phyloP scores from a whole-genome alignment of 2,888 invertebrate genomes.

The Villa cingulata region DNA sequence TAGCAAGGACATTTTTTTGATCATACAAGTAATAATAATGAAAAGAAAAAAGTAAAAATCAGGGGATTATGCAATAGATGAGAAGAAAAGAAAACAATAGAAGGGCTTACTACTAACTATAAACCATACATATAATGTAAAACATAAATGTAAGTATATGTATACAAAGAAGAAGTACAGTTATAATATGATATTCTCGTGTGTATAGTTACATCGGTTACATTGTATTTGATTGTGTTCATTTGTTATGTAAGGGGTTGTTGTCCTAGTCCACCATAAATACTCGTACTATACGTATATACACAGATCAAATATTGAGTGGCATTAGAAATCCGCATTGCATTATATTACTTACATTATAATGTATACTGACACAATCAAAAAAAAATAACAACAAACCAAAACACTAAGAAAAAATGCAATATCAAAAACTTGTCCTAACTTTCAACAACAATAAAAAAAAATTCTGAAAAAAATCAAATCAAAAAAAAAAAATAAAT shows the following conservation, averaged over 20 bases:
- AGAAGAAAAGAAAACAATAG: not conserved
- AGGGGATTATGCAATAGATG: slow-evolving; percentile 2
- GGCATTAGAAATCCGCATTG: too few species aligned
- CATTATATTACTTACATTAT: too few species aligned
- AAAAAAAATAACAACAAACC: not conserved
- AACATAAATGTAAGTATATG: not conserved
- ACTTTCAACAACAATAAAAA: too few species aligned
- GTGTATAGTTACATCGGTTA: not conserved
- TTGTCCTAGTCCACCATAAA: slow-evolving; percentile 1
- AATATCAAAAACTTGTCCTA: not conserved
- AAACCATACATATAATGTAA: too few species aligned
- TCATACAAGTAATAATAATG: slow-evolving; percentile 1
- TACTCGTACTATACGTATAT: too few species aligned
- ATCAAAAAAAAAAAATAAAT: too few species aligned
- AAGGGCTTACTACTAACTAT: too few species aligned
- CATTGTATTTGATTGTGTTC: too few species aligned
- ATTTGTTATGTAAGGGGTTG: slow-evolving; percentile 3
- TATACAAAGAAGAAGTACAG: not conserved
- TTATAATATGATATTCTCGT: not conserved
- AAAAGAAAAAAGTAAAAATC: slow-evolving; percentile 1
- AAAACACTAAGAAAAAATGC: not conserved
- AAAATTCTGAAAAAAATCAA: too few species aligned
- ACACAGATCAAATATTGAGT: too few species aligned
- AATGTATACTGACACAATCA: too few species aligned
- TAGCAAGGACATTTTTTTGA: not conserved